Base-by-base conservation (phyloP, 2,888 invertebrate species). In the Phymatocera aterrima region DNA sequence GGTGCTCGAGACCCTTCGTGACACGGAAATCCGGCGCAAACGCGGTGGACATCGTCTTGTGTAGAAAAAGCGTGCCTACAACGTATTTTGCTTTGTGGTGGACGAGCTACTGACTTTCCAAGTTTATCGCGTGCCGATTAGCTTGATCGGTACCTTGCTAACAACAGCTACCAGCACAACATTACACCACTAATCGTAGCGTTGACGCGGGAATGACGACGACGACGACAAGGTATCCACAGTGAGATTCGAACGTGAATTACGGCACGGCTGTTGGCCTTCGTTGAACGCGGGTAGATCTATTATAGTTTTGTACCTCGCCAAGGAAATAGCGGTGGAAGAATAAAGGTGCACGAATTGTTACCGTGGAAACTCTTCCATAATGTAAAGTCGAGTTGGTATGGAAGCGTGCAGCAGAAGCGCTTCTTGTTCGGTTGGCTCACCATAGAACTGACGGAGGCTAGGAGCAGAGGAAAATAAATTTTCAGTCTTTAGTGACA, bases 401-500 rank as follows among this genome's bases (percentile, higher is more conserved):
- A 12, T 12, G 72, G 72, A 21, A 72, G 72, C 68, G 24, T 68
- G 61, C 34, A 15, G 68, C 15, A 28, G 40, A 46, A 68, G 68
- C n/a, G n/a, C 46, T 68, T 46, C 24, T 68, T 68, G 68, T 68
- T 68, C 68, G 15, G 68, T 28, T 18, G 48, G 34, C 28, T 18
- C 18, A 21, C 4, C 34, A 28, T 6, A 10, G 31, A 72, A 31
- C 28, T 51, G 72, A 31, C 12, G 3, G 43, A 37, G 34, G 24
- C 75, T 18, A 21, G 40, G 75, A 54, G n/a, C 40, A 18, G 60
- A 21, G 40, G 54, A 60, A 60, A 75, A 75, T 75, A 60, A 57
- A 75, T 37, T 54, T 75, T n/a, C 75, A 40, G 75, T 75, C 75
- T 75, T 57, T 43, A 60, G 54, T 75, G 75, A 48, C 12, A 75